Percentiles rank a stretch among this genome's conserved stretches.
Conservation (phyloP, 2,797 vertebrate species). For the Chelonia mydas region DNA sequence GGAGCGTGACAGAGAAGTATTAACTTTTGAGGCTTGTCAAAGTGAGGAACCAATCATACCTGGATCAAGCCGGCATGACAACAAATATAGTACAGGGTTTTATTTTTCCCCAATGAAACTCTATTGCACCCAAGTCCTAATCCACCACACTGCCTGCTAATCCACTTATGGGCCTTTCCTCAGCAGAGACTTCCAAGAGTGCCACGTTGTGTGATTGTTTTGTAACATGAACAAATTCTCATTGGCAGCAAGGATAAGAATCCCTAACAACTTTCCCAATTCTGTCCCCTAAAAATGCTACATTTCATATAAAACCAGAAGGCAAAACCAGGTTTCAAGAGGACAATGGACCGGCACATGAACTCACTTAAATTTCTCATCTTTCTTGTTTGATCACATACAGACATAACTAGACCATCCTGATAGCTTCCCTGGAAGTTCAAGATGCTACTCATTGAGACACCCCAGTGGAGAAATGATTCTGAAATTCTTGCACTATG, state of each 20-base stretch:
- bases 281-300: background rate
- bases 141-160: background rate
- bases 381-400: background rate
- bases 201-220: background rate
- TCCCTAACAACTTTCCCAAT: fast-evolving
- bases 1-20: background rate
- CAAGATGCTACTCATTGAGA: background rate
- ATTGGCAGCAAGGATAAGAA: background rate
- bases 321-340: background rate
- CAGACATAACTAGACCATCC: background rate
- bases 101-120: background rate
- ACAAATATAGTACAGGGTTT: background rate
- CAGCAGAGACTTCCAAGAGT: background rate
- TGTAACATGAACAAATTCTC: background rate
- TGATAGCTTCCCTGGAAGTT: background rate
- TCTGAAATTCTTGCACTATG: background rate
- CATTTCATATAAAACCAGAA: background rate
- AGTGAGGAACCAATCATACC: background rate
- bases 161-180: background rate
- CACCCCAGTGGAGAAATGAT: background rate
- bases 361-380: background rate
- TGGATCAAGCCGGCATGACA: background rate
- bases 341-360: fast-evolving
- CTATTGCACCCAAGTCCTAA: background rate
- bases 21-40: background rate